Evolutionary conservation across 35 echinoderm and acorn worm genomes (phyloP).

Genomic region (Strongylocentrotus purpuratus): DNA sequence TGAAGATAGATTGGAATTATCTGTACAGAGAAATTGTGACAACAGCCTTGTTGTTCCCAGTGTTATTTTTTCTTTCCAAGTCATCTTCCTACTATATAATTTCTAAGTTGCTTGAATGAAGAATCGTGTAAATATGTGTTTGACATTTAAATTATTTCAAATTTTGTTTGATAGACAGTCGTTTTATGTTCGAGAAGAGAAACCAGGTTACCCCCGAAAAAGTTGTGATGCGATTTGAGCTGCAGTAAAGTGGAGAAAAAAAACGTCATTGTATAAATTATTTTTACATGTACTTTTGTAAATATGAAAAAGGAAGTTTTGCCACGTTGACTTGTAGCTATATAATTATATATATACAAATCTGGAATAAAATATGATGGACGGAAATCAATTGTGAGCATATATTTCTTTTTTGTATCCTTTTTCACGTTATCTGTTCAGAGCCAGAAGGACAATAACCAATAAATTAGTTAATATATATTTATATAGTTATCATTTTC

Average conservation of each 20-base stretch:
- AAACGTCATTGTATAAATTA: constrained; percentile 21
- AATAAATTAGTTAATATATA: too few relatives aligned
- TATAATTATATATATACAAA: constrained; percentile 64
- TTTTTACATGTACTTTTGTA: constrained; percentile 49
- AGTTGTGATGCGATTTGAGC: background rate
- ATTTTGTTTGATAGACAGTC: background rate
- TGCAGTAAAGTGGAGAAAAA: background rate
- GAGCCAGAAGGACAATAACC: too few relatives aligned
- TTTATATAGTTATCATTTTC: too few relatives aligned
- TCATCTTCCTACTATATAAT: background rate
- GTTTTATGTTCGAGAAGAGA: background rate
- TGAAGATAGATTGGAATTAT: background rate
- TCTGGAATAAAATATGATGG: constrained; percentile 47
- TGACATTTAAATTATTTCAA: constrained; percentile 39
- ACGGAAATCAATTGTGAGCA: background rate
- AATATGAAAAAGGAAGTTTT: constrained; percentile 51
- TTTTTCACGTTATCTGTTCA: too few relatives aligned
- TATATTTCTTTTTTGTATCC: background rate
- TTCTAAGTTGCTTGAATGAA: background rate
- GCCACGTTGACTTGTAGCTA: constrained; percentile 64
- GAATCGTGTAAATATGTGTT: constrained; percentile 20
- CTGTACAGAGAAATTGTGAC: background rate
- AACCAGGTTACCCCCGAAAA: background rate
- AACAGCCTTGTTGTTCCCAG: background rate
- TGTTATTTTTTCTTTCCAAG: background rate